Evolutionary conservation across 1,140 invertebrate species (phyloP), one percentile per base, ranked within the genome.

Genomic region (Idris sp.): DNA sequence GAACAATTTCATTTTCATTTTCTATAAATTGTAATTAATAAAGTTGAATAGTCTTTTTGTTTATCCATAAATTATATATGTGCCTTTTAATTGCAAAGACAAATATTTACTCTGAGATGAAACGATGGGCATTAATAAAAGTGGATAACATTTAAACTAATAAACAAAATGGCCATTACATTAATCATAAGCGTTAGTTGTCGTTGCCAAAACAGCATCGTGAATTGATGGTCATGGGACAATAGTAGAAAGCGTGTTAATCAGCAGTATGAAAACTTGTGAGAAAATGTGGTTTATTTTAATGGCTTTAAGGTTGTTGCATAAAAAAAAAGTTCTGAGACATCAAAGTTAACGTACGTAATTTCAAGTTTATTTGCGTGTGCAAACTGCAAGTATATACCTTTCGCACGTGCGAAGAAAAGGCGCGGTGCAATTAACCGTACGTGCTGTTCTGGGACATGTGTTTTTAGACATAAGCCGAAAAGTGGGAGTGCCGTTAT

Each of bases 371-470:
- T 25, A 13, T 36, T 56, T 40, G 22, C 26, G 31, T 13, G 14
- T n/a, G n/a, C n/a, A n/a, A n/a, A n/a, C n/a, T n/a, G n/a, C n/a
- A n/a, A n/a, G 36, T 36, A 41, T 46, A 59, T 38, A 61, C 31
- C 54, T 61, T 48, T 14, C 26, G 35, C 56, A 49, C 35, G 49
- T 56, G 56, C 49, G 19, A 56, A 40, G 33, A 48, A 71, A 48
- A 44, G 41, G 62, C 26, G 41, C 18, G 56, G 41, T 25, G 56
- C 67, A 71, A 71, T 71, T 71, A 71, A 71, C 43, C 14, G 22
- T 19, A 14, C 0, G 46, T 28, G 14, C n/a, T n/a, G 54, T 31
- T 54, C 43, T 54, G 18, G 49, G 61, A 73, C 61, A 58, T 46
- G 53, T 53, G 69, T 59, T 73, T 73, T 65, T 65, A 65, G 46